Evolutionary conservation across 2,113 vertebrate genomes (phyloP), one percentile per base, ranked within the genome.

Genomic region (Salvator merianae): DNA sequence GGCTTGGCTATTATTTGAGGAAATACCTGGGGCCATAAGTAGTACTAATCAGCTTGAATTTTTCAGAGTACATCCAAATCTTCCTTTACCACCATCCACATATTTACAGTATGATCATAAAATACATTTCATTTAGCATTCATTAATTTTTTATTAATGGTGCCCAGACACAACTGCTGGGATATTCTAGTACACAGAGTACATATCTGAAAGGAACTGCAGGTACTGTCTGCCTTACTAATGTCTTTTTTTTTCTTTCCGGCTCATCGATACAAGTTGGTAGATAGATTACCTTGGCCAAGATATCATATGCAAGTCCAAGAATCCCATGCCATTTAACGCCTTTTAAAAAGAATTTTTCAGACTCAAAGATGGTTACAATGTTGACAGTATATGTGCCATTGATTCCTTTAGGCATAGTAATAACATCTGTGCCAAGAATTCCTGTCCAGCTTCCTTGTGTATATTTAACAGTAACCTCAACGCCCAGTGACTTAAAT

Each of bases 311-410:
- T 7, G 98, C 99, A 71, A 99, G 94, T 26, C 99, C 99, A 38
- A 99, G 95, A 75, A 99, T 99, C 74, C 99, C 99, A 0, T 99
- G 98, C 99, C 99, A 99, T 47, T 98, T 97, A 81, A 99, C 93
- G 1, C 96, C 97, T 4, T 97, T 97, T 77, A 99, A 92, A 89
- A 99, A 99, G 95, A 99, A 99, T 84, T 97, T 96, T 1, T 99
- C 97, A 0, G 99, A 99, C 47, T 96, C 94, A 28, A 97, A 92
- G 92, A 99, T 99, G 22, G 97, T 96, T 43, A 98, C 98, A 24
- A 99, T 94, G 92, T 99, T 99, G 88, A 98, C 93, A 2, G 80
- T 91, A 80, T 97, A 93, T 65, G 96, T 96, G 40, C 93, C 94
- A 34, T 97, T 97, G 82, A 97, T 95, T 77, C 97, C 98, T 32